phyloP scores from a whole-genome alignment of 1,140 invertebrate species.

The Hyphantria cunea region DNA sequence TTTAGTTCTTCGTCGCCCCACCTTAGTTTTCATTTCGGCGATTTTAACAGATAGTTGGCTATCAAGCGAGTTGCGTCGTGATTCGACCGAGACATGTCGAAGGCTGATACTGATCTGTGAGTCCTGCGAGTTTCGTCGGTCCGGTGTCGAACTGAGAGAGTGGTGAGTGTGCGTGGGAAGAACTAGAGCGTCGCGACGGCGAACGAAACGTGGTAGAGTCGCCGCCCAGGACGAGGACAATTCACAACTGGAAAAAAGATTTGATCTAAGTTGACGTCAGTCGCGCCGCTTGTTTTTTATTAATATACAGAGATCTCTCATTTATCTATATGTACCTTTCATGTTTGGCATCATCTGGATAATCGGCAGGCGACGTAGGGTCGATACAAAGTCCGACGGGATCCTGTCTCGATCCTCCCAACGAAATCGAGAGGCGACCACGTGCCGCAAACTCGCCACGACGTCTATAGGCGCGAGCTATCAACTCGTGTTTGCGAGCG shows the following conservation, averaged over 20 bases:
- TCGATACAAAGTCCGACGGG: conserved; percentile 94
- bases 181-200: conserved; percentile 88
- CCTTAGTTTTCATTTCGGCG: conserved; percentile 89
- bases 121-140: conserved; percentile 83
- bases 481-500: conserved; percentile 93
- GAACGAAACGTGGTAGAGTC: conserved; percentile 92
- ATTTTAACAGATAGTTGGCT: conserved; percentile 92
- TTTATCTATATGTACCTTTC: conserved; percentile 50
- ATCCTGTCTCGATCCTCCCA: conserved; percentile 93
- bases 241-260: conserved; percentile 50
- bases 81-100: conserved; percentile 90
- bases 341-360: conserved; percentile 64
- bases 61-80: conserved; percentile 91
- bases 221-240: conserved; percentile 92
- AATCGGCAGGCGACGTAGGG: conserved; percentile 63
- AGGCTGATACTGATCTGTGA: conserved; percentile 92
- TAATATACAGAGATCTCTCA: too few relatives aligned
- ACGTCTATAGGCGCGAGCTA: conserved; percentile 94
- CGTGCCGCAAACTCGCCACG: conserved; percentile 92
- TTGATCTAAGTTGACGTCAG: neutral
- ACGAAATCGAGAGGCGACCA: conserved; percentile 92
- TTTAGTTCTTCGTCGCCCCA: conserved; percentile 79
- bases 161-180: conserved; percentile 83
- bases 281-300: too few relatives aligned
- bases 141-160: conserved; percentile 77